These are phyloP conservation scores for Crotophaga sulcirostris DNA, from an alignment of 2,113 vertebrate species.

Conservation along the genomic window DNA sequence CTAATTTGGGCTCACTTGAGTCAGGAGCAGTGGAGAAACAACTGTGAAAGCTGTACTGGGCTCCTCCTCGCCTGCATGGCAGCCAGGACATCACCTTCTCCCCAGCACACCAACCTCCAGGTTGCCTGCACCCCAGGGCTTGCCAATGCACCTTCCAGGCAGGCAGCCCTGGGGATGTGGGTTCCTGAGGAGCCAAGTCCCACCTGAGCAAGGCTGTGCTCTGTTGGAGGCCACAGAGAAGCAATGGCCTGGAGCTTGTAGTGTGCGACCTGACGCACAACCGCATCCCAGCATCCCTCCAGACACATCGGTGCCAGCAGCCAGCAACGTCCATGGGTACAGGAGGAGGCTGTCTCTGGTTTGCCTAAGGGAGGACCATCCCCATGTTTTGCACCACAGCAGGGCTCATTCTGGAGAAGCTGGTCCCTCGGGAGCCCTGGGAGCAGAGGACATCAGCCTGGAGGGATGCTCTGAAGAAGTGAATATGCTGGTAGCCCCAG, in stretches of 20 bases:
- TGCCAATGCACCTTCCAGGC: accelerated
- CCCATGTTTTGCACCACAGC: neutral
- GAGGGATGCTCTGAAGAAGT: neutral
- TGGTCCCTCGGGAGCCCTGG: neutral
- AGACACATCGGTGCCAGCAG: accelerated
- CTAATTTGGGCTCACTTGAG: constrained; percentile 53
- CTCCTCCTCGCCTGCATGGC: neutral
- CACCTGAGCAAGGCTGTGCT: neutral
- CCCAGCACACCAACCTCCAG: neutral
- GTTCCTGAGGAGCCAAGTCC: neutral
- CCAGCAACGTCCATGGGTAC: neutral
- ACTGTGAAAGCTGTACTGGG: neutral
- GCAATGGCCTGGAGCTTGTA: neutral
- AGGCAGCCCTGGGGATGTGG: neutral
- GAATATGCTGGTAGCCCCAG: neutral
- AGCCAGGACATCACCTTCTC: neutral
- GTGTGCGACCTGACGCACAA: too few species aligned
- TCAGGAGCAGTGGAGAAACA: constrained; percentile 42
- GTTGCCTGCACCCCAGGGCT: neutral
- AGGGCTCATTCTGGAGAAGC: neutral
- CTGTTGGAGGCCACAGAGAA: neutral
- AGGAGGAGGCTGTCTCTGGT: neutral
- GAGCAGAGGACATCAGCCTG: neutral
- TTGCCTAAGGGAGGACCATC: too few species aligned
- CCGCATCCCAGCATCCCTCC: neutral